Evolutionary conservation across 2,888 invertebrate species (phyloP).

Genomic region (Plutella xylostella): DNA sequence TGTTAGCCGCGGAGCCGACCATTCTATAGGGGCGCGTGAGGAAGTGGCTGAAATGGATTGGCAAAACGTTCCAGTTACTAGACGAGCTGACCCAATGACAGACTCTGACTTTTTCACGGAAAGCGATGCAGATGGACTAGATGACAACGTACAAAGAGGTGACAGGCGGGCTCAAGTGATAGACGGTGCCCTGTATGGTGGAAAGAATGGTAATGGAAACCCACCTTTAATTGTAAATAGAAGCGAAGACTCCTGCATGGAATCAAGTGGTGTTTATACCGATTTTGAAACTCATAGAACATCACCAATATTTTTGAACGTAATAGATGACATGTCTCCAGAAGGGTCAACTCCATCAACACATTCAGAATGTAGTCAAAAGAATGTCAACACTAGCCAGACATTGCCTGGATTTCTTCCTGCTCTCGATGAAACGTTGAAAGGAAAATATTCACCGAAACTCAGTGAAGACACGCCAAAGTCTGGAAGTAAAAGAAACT

Average conservation of each 20-base stretch:
- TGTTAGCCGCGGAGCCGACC: constrained; percentile 84
- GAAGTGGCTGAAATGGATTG: constrained; percentile 67
- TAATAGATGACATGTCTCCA: constrained; percentile 78
- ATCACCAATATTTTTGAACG: constrained; percentile 62
- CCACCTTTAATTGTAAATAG: constrained; percentile 67
- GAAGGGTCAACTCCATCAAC: constrained; percentile 72
- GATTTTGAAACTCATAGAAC: constrained; percentile 79
- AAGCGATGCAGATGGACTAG: constrained; percentile 89
- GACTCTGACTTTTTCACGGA: constrained; percentile 93
- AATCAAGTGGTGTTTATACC: constrained; percentile 90
- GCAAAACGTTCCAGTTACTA: constrained; percentile 72
- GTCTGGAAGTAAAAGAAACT: constrained; percentile 55
- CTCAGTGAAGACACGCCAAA: constrained; percentile 47
- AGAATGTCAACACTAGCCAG: constrained; percentile 34
- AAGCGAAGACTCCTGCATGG: constrained; percentile 85
- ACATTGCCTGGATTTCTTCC: too few species aligned
- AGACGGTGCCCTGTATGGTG: constrained; percentile 90
- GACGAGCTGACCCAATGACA: constrained; percentile 87
- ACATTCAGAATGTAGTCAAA: constrained; percentile 62
- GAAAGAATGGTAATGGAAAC: constrained; percentile 68
- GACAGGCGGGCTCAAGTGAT: constrained; percentile 87
- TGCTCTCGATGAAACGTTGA: constrained; percentile 32
- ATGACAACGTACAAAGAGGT: constrained; percentile 76
- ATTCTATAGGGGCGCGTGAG: constrained; percentile 71
- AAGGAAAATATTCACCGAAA: constrained; percentile 16